These are phyloP conservation scores for Macrophya annulata DNA, from an alignment of 2,888 invertebrate species.

Conservation along the genomic window DNA sequence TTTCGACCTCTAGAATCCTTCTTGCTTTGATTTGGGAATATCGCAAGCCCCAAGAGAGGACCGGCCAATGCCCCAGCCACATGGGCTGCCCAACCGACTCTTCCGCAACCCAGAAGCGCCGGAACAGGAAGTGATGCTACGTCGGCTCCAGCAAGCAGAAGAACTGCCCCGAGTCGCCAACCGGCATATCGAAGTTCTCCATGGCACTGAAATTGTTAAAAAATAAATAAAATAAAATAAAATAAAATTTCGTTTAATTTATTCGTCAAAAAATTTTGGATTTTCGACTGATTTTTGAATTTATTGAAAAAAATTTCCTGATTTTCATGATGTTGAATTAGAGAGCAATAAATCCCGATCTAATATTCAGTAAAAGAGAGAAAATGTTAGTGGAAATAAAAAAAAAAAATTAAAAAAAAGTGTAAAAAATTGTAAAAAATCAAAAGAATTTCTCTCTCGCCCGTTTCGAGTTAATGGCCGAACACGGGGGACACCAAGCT, in stretches of 20 bases:
- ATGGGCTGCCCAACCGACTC: conserved; percentile 88
- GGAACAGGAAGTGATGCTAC: conserved; percentile 80
- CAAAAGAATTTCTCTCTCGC: conserved; percentile 32
- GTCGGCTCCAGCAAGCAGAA: conserved; percentile 85
- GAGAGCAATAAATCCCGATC: background rate
- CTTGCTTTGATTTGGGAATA: conserved; percentile 79
- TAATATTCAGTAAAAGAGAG: too few relatives aligned
- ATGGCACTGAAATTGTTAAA: conserved; percentile 72
- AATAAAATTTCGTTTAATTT: too few relatives aligned
- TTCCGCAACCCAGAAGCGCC: conserved; percentile 74
- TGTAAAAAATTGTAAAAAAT: conserved; percentile 6
- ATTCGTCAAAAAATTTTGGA: too few relatives aligned
- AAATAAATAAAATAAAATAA: too few relatives aligned
- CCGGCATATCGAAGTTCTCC: conserved; percentile 77
- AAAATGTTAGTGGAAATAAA: background rate
- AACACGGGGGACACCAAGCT: conserved; percentile 17
- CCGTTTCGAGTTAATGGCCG: conserved; percentile 26
- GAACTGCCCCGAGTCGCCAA: conserved; percentile 81
- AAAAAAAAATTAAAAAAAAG: background rate
- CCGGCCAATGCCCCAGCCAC: conserved; percentile 86
- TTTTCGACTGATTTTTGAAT: too few relatives aligned
- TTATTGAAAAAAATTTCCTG: too few relatives aligned
- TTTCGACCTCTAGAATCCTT: conserved; percentile 75
- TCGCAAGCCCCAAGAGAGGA: conserved; percentile 83
- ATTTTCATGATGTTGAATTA: too few relatives aligned